These are phyloP conservation scores for Falco novaeseelandiae DNA, from an alignment of 2,797 vertebrate genomes.

Conservation along the genomic window DNA sequence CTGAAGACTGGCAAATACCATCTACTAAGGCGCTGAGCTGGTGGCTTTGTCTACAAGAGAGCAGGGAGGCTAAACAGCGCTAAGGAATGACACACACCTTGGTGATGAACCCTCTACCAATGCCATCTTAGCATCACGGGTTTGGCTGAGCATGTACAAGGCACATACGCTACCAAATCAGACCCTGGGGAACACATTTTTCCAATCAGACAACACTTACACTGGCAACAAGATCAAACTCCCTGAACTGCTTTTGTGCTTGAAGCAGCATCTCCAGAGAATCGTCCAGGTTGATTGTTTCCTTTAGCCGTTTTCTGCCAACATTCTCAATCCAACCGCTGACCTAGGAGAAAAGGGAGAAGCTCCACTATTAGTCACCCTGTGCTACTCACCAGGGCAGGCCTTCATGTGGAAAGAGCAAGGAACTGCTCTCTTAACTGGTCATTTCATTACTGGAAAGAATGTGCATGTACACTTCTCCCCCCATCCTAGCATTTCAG, in stretches of 20 bases:
- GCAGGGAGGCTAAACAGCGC: neutral
- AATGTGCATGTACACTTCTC: neutral
- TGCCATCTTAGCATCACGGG: neutral
- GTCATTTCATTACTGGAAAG: slow-evolving; percentile 12
- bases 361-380: neutral
- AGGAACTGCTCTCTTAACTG: neutral
- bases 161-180: neutral
- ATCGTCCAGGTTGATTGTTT: slow-evolving; percentile 76
- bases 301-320: slow-evolving; percentile 82
- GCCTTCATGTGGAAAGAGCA: slow-evolving; percentile 22
- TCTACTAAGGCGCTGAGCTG: neutral
- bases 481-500: neutral
- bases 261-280: slow-evolving; percentile 84
- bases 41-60: neutral
- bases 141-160: neutral
- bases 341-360: slow-evolving; percentile 79
- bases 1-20: neutral
- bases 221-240: slow-evolving; percentile 83
- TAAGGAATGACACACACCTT: neutral
- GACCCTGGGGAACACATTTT: neutral
- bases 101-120: neutral
- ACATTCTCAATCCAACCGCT: slow-evolving; percentile 87
- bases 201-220: slow-evolving; percentile 37
- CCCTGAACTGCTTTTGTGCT: slow-evolving; percentile 83
- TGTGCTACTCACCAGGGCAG: neutral